Base-by-base conservation (phyloP, 2,113 vertebrate species). In the Columbina picui region DNA sequence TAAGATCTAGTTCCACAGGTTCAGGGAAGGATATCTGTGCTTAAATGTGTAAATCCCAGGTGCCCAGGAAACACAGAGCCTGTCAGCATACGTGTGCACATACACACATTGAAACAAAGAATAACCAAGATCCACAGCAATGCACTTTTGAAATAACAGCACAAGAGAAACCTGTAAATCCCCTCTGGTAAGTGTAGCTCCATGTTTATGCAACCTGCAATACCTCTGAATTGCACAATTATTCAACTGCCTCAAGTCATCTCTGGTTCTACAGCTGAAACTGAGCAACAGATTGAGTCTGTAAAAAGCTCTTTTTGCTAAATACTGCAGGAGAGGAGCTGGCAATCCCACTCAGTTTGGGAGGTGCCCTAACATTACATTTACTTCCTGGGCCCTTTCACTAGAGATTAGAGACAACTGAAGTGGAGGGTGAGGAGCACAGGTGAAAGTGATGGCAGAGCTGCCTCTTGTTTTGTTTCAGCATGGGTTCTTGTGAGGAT, bases 11-110 rank as follows among this genome's bases (percentile, higher is more conserved):
- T 64, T 84, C 50, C 52, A 87, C 9, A 47, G 26, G 29, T 49
- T 83, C 49, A 57, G 55, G 14, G 22, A 82, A 75, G 25, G 45
- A 15, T 53, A 50, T 20, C 29, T 50, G n/a, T 45, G 38, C 34
- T 34, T 85, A 73, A 45, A 78, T 7, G 12, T 6, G 10, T 45
- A 90, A 84, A 49, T 47, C 32, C 29, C 45, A 64, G 56, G 29
- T 9, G 3, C 27, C 11, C 19, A 47, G 27, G n/a, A 79, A 93
- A 90, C 30, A 52, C 1, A 2, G 34, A 77, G 25, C 17, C 71
- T 41, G 12, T 6, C 2, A 4, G 22, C 43, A 39, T 8, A 36
- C 0, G 0, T 12, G 9, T 59, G 23, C 55, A 59, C 49, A 65
- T 5, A 30, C 29, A 34, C 32, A 49, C 9, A 43, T 1, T 26